phyloP scores from a whole-genome alignment of 2,113 vertebrate genomes.

The Arenaria interpres region DNA sequence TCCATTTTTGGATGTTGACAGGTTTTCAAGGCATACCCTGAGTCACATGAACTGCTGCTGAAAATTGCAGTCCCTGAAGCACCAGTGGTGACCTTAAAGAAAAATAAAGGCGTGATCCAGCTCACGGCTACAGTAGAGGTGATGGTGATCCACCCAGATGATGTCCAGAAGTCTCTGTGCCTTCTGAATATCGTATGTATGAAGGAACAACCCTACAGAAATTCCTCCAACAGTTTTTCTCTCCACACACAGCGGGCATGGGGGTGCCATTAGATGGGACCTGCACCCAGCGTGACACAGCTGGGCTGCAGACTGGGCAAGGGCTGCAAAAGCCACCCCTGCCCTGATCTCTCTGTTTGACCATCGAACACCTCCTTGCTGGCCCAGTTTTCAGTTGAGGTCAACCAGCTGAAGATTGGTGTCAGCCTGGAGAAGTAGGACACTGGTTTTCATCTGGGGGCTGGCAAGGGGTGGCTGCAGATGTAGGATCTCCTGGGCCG shows the following conservation, averaged over 20 bases:
- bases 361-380: constrained; percentile 47
- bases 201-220: not conserved
- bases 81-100: constrained; percentile 33
- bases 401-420: constrained; percentile 61
- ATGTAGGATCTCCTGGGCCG: not conserved
- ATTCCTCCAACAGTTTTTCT: rapidly evolving
- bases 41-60: constrained; percentile 50
- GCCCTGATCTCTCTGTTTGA: not conserved
- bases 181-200: constrained; percentile 52
- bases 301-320: not conserved
- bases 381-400: constrained; percentile 61
- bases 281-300: rapidly evolving
- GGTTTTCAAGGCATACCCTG: constrained; percentile 55
- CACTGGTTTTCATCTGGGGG: not conserved
- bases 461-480: not conserved
- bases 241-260: rapidly evolving
- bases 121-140: constrained; percentile 46
- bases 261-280: not conserved
- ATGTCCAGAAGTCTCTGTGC: constrained; percentile 34
- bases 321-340: not conserved
- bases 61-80: constrained; percentile 48
- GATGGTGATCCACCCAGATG: not conserved
- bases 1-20: not conserved
- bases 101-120: constrained; percentile 42
- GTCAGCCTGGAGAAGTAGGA: constrained; percentile 65